Evolutionary conservation across 2,113 vertebrate species (phyloP).

Genomic region (Hypanus sabinus): DNA sequence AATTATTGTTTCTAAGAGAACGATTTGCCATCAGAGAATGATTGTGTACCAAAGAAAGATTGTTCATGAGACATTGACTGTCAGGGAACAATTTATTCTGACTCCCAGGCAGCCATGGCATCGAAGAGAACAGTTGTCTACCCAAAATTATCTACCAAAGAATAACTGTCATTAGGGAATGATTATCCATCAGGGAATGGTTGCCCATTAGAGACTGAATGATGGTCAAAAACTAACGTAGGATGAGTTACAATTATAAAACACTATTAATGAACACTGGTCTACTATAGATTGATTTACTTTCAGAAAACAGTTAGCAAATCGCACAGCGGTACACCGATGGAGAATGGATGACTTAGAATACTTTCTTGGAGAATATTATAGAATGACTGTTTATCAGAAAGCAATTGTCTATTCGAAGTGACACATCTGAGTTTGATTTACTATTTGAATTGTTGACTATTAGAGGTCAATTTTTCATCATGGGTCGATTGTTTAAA

Average conservation of each 20-base stretch:
- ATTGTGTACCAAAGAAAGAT: neutral
- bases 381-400: neutral
- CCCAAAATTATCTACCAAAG: neutral
- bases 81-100: neutral
- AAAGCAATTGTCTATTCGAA: neutral
- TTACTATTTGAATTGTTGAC: no score
- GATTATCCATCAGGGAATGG: neutral
- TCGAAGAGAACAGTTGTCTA: no score
- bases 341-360: no score
- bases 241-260: no score
- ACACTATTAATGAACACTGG: neutral
- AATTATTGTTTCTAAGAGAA: neutral
- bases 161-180: neutral
- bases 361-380: neutral
- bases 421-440: no score
- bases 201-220: neutral
- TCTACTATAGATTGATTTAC: neutral
- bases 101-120: no score
- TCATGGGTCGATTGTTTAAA: neutral
- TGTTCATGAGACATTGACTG: neutral
- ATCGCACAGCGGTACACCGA: no score
- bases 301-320: neutral
- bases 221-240: neutral
- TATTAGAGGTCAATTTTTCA: no score
- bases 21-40: neutral